Evolutionary conservation across 2,797 vertebrate species (phyloP).

Genomic region (Amniataba percoides): DNA sequence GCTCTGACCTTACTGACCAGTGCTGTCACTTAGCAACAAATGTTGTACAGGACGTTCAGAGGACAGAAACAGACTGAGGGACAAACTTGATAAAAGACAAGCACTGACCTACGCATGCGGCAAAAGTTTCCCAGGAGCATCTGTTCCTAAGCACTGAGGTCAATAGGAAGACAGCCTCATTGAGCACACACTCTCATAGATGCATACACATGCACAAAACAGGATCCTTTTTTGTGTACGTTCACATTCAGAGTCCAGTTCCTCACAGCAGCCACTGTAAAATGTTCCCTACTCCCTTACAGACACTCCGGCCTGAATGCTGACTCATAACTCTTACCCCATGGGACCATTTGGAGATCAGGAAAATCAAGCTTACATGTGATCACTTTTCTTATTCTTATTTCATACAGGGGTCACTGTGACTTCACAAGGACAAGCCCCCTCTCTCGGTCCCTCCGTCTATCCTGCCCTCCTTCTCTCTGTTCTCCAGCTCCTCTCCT

Average conservation of each 20-base stretch:
- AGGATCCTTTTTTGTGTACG: constrained; percentile 5
- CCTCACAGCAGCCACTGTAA: constrained; percentile 13
- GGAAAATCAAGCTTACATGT: constrained; percentile 29
- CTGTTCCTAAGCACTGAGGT: constrained; percentile 68
- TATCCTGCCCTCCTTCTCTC: constrained; percentile 11
- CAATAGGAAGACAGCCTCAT: constrained; percentile 43
- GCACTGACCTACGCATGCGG: constrained; percentile 55
- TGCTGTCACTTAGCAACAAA: constrained; percentile 67
- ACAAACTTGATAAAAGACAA: constrained; percentile 68
- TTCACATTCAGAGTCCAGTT: constrained; percentile 12
- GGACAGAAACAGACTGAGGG: constrained; percentile 65
- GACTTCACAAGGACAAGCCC: constrained; percentile 41
- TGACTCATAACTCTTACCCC: constrained; percentile 37
- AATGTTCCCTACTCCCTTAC: constrained; percentile 6
- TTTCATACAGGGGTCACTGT: constrained; percentile 5
- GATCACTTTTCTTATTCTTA: constrained; percentile 45
- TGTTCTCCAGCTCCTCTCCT: neutral
- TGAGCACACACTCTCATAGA: constrained; percentile 13
- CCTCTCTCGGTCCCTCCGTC: constrained; percentile 19
- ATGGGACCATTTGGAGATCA: constrained; percentile 44
- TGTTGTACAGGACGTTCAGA: constrained; percentile 63
- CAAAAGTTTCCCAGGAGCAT: constrained; percentile 69
- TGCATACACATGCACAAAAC: neutral
- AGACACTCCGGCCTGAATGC: constrained; percentile 33
- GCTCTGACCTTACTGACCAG: constrained; percentile 64